Conservation (phyloP, 1,140 invertebrate species). For the Drosophila teissieri region DNA sequence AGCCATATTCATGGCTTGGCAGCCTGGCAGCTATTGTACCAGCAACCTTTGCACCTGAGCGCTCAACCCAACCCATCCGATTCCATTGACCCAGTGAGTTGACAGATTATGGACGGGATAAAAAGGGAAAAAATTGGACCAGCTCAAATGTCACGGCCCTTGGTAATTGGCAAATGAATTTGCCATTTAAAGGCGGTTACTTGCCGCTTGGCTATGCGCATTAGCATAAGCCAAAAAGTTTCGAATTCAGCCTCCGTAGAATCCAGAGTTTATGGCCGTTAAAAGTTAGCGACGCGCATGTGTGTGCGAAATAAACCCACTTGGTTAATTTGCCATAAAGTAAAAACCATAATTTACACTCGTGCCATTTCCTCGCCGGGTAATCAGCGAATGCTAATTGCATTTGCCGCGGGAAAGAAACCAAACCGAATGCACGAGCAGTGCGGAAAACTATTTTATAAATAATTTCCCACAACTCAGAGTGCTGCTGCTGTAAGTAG, state of each 20-base stretch:
- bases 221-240: constrained; percentile 43
- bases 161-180: constrained; percentile 32
- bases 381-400: constrained; percentile 67
- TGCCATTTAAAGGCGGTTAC: constrained; percentile 30
- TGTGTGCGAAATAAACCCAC: constrained; percentile 16
- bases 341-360: constrained; percentile 68
- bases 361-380: constrained; percentile 57
- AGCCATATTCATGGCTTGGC: constrained; percentile 6
- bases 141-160: constrained; percentile 28
- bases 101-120: constrained; percentile 10
- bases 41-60: constrained; percentile 9
- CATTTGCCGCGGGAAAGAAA: constrained; percentile 51
- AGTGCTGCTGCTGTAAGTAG: constrained; percentile 22
- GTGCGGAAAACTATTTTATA: constrained; percentile 53
- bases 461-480: constrained; percentile 70
- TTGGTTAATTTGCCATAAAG: constrained; percentile 62
- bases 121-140: neutral
- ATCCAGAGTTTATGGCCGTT: constrained; percentile 23
- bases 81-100: neutral
- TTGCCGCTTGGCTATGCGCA: constrained; percentile 11
- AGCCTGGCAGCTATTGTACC: constrained; percentile 19
- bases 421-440: constrained; percentile 18
- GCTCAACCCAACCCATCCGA: neutral
- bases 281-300: constrained; percentile 31
- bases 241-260: constrained; percentile 27